Evolutionary conservation across 2,113 vertebrate species (phyloP).

Genomic region (Chionomys nivalis): DNA sequence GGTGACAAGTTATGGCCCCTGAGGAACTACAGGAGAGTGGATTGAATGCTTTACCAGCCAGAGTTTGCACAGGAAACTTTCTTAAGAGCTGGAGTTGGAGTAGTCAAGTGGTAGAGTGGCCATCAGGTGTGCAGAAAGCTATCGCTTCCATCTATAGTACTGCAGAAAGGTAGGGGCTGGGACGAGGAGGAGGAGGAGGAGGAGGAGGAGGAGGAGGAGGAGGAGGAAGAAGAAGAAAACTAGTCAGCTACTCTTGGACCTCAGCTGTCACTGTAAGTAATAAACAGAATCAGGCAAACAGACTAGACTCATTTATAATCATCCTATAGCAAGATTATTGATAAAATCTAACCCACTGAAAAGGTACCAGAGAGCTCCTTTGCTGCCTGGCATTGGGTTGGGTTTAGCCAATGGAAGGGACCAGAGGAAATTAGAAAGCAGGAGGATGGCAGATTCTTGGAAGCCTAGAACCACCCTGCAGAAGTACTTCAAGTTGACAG

Average conservation of each 20-base stretch:
- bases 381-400: neutral
- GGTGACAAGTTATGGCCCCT: neutral
- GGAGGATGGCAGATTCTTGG: neutral
- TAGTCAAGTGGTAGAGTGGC: neutral
- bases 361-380: neutral
- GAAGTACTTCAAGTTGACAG: too few species aligned
- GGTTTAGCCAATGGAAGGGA: neutral
- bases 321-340: neutral
- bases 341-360: neutral
- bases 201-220: too few species aligned
- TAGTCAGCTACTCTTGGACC: neutral
- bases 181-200: too few species aligned
- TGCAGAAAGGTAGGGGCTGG: neutral
- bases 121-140: neutral
- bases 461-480: neutral
- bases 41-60: neutral
- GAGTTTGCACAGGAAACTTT: neutral
- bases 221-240: too few species aligned
- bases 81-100: neutral
- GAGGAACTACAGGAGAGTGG: neutral
- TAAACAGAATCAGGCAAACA: neutral
- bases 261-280: neutral
- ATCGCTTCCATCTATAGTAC: neutral
- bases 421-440: neutral
- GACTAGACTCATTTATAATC: neutral